Evolutionary conservation across 2,888 invertebrate genomes (phyloP).

Genomic region (Ernsta delagoae): DNA sequence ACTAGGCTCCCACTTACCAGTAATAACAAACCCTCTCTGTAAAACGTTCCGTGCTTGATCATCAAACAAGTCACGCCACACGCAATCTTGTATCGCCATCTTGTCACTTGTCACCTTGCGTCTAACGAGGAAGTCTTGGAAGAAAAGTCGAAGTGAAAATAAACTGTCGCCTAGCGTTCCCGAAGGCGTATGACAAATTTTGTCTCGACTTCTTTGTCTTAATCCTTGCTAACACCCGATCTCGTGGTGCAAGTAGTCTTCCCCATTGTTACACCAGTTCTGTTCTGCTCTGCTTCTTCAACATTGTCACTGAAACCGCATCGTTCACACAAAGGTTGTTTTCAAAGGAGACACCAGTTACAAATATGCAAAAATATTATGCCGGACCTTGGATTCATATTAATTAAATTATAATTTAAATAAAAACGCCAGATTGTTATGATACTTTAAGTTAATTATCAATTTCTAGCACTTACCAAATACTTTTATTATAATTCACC

Average conservation of each 20-base stretch:
- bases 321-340: conserved; percentile 19
- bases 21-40: conserved; percentile 51
- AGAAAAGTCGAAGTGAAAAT: conserved; percentile 21
- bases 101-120: conserved; percentile 16
- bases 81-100: conserved; percentile 45
- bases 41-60: conserved; percentile 50
- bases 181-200: conserved; percentile 32
- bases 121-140: background rate
- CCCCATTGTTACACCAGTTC: conserved; percentile 49
- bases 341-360: conserved; percentile 15
- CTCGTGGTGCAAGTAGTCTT: conserved; percentile 52
- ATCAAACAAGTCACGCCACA: conserved; percentile 57
- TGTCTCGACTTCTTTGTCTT: conserved; percentile 34
- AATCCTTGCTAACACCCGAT: conserved; percentile 38
- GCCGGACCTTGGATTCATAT: background rate
- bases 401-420: background rate
- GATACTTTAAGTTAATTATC: too few relatives aligned
- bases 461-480: too few relatives aligned
- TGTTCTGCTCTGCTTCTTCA: conserved; percentile 58
- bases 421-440: too few relatives aligned
- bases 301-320: conserved; percentile 42
- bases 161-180: conserved; percentile 31
- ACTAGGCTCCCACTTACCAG: conserved; percentile 50
- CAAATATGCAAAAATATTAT: background rate
- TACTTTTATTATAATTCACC: too few relatives aligned